A percentile compares a stretch with the other conserved stretches of the same genome.
Evolutionary conservation across 1,140 invertebrate species (phyloP).

Genomic region (Venturia canescens): DNA sequence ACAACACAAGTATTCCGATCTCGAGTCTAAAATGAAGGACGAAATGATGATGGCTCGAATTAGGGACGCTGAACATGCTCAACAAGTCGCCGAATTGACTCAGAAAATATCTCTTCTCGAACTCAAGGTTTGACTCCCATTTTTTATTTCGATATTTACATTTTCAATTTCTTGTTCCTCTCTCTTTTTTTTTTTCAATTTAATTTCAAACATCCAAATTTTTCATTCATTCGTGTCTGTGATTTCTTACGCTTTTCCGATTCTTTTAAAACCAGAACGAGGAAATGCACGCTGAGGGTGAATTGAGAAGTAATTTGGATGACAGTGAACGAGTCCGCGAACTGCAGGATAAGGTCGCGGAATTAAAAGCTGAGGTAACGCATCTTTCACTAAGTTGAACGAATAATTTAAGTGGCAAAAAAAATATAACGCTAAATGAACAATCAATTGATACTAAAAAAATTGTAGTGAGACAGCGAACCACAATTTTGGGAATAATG

Average conservation of each 20-base stretch:
- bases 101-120: slow-evolving; percentile 96
- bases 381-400: slow-evolving; percentile 33
- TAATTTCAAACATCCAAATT: slow-evolving; percentile 15
- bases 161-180: not conserved
- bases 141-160: not conserved
- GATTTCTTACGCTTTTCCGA: slow-evolving; percentile 22
- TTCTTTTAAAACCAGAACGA: slow-evolving; percentile 85
- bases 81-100: slow-evolving; percentile 94
- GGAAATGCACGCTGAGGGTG: slow-evolving; percentile 92
- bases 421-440: too few relatives aligned
- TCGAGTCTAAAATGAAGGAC: slow-evolving; percentile 95
- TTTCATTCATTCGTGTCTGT: slow-evolving; percentile 34
- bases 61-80: slow-evolving; percentile 95
- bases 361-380: slow-evolving; percentile 93
- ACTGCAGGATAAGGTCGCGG: slow-evolving; percentile 92
- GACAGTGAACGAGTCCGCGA: slow-evolving; percentile 91
- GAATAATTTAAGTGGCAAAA: too few relatives aligned
- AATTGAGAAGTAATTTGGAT: slow-evolving; percentile 87
- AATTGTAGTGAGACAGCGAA: too few relatives aligned
- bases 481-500: too few relatives aligned
- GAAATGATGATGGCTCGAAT: slow-evolving; percentile 96
- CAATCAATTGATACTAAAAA: too few relatives aligned
- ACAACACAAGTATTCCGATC: slow-evolving; percentile 90
- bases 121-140: slow-evolving; percentile 83
- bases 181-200: slow-evolving; percentile 23